Evolutionary conservation across 2,797 vertebrate species (phyloP).

Genomic region (Heteromormyrus szaboi): DNA sequence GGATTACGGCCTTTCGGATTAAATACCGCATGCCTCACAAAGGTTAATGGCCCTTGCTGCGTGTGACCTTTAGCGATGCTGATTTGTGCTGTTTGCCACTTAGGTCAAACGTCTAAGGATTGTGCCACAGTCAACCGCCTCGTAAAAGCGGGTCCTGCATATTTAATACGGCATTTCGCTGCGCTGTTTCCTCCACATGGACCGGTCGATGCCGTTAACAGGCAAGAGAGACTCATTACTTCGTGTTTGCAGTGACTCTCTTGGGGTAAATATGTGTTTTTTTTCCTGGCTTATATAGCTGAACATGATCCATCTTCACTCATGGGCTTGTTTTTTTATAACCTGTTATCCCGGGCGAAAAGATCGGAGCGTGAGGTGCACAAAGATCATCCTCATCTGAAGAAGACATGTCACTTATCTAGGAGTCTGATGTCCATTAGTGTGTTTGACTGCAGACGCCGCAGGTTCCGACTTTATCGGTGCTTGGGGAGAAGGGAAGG

Average conservation of each 20-base stretch:
- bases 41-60: conserved; percentile 17
- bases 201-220: conserved; percentile 29
- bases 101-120: not conserved
- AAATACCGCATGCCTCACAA: not conserved
- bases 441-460: not conserved
- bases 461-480: not conserved
- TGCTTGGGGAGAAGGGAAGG: not conserved
- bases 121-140: conserved; percentile 36
- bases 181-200: conserved; percentile 36
- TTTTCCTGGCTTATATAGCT: not conserved
- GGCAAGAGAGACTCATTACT: conserved; percentile 49
- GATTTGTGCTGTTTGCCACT: conserved; percentile 4
- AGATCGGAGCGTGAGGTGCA: not conserved
- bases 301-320: conserved; percentile 39
- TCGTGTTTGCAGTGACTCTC: not conserved
- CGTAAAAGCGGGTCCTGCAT: conserved; percentile 52
- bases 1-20: not conserved
- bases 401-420: not conserved
- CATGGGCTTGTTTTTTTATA: conserved; percentile 57
- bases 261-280: not conserved
- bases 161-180: conserved; percentile 51
- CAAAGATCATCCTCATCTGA: not conserved
- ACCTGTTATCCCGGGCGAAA: conserved; percentile 60
- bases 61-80: not conserved
- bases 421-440: not conserved